Conservation (phyloP, 2,797 vertebrate species). For the Darevskia mixta region DNA sequence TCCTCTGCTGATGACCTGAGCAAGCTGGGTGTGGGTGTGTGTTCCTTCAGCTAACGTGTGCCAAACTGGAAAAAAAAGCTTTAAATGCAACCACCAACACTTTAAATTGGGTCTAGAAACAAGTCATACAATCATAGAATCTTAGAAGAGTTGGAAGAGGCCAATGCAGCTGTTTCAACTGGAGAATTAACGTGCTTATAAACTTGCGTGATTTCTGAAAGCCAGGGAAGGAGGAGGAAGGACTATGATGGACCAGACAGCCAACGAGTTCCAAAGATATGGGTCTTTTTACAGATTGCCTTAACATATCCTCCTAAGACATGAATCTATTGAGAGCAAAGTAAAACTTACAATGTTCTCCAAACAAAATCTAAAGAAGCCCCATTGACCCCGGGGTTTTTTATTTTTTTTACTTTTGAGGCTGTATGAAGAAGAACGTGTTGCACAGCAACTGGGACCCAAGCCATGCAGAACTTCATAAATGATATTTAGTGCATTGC, state of each 20-base stretch:
- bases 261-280: neutral
- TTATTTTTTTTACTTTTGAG: neutral
- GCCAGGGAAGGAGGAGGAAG: neutral
- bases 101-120: neutral
- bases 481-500: neutral
- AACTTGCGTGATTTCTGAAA: neutral
- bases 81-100: neutral
- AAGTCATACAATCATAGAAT: neutral
- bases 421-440: neutral
- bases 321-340: neutral
- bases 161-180: neutral
- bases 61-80: neutral
- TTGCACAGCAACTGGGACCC: neutral
- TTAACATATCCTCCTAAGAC: neutral
- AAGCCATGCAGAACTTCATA: neutral
- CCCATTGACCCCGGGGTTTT: neutral
- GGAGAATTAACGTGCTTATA: neutral
- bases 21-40: neutral
- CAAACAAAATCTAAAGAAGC: neutral
- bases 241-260: neutral
- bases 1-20: too few species aligned
- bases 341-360: neutral
- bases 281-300: neutral
- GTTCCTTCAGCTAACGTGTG: neutral
- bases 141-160: too few species aligned